These are phyloP conservation scores for Takifugu bimaculatus DNA, from an alignment of 2,113 vertebrate species.

Conservation along the genomic window DNA sequence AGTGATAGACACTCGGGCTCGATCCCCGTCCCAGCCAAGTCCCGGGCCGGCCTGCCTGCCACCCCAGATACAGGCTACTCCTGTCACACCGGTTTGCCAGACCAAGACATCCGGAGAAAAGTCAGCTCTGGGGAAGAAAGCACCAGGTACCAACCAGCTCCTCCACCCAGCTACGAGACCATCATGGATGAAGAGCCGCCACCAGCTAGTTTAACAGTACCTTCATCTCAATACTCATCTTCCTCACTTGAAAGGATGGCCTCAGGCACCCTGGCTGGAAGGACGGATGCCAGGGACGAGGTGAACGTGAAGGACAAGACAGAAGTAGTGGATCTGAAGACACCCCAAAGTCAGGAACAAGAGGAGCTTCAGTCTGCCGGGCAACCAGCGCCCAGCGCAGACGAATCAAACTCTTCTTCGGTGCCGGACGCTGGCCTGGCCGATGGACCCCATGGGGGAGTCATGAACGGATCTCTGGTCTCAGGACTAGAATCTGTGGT, in stretches of 20 bases:
- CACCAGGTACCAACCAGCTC: slow-evolving; percentile 74
- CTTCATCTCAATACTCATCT: slow-evolving; percentile 66
- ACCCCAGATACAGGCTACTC: slow-evolving; percentile 75
- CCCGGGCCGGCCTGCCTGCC: slow-evolving; percentile 76
- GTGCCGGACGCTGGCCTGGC: slow-evolving; percentile 8
- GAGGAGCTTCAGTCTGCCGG: slow-evolving; percentile 27
- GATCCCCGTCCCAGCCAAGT: slow-evolving; percentile 86
- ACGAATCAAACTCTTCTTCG: slow-evolving; percentile 10
- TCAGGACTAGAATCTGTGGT: slow-evolving; percentile 41
- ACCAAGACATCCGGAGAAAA: slow-evolving; percentile 82
- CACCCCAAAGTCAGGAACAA: slow-evolving; percentile 37
- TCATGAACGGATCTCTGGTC: slow-evolving; percentile 74
- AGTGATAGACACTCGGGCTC: slow-evolving; percentile 91
- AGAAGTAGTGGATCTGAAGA: slow-evolving; percentile 20
- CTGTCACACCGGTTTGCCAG: slow-evolving; percentile 79
- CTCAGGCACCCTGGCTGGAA: slow-evolving; percentile 61
- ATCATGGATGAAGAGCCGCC: slow-evolving; percentile 62
- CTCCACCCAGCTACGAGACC: slow-evolving; percentile 80
- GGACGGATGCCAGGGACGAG: slow-evolving; percentile 37
- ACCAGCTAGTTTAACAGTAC: slow-evolving; percentile 34
- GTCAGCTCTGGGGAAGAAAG: slow-evolving; percentile 84
- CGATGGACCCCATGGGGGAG: slow-evolving; percentile 31
- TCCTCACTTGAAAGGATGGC: slow-evolving; percentile 79
- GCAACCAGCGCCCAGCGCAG: slow-evolving; percentile 13
- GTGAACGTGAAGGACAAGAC: slow-evolving; percentile 25